Evolutionary conservation across 2,888 invertebrate genomes (phyloP).

Genomic region (Hartigia nigra): DNA sequence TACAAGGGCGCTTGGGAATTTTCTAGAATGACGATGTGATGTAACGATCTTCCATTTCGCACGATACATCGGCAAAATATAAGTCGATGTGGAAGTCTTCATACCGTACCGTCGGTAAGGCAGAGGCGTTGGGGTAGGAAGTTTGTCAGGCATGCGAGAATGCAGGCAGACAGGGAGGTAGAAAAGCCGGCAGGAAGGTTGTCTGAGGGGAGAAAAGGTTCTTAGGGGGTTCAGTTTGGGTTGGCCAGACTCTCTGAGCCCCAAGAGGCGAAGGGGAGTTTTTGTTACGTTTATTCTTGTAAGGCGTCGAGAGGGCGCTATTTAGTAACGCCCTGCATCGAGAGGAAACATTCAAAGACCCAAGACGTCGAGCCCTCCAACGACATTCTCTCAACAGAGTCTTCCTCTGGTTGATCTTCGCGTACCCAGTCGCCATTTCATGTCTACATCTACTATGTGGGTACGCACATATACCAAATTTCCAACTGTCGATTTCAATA

Average conservation of each 20-base stretch:
- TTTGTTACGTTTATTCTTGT: constrained; percentile 51
- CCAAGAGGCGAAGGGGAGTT: constrained; percentile 40
- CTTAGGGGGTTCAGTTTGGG: constrained; percentile 9
- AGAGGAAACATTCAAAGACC: constrained; percentile 12
- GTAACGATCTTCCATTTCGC: too few relatives aligned
- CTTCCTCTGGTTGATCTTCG: not conserved
- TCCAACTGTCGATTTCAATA: not conserved
- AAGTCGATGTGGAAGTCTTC: not conserved
- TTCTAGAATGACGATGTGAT: too few relatives aligned
- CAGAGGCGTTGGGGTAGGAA: constrained; percentile 9
- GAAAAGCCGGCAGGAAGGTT: constrained; percentile 6
- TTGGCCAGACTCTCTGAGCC: constrained; percentile 14
- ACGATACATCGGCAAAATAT: not conserved
- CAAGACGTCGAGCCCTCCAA: not conserved
- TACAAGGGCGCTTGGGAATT: not conserved
- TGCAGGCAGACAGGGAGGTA: not conserved
- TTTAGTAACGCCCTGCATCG: constrained; percentile 37
- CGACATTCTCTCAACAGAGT: not conserved
- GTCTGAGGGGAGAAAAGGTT: constrained; percentile 19
- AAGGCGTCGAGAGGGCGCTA: constrained; percentile 53
- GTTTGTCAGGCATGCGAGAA: not conserved
- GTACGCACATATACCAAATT: not conserved
- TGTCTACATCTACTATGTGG: not conserved
- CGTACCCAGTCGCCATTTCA: not conserved
- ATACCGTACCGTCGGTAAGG: constrained; percentile 7